Conservation (phyloP, 2,888 invertebrate genomes). For the Cryptops parisi region DNA sequence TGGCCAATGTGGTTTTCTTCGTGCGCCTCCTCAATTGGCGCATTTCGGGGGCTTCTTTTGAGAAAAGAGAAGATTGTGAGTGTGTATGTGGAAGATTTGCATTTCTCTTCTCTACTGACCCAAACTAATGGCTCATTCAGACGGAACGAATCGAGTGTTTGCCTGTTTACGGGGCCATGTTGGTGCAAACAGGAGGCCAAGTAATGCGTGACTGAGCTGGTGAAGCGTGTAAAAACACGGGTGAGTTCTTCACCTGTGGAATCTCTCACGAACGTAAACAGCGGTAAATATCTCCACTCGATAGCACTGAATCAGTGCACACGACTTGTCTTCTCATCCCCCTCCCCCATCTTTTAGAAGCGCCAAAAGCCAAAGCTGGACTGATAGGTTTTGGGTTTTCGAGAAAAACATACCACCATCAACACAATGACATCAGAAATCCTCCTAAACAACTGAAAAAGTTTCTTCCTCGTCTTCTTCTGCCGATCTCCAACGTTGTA, state of each 20-base stretch:
- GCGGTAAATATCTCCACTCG: not conserved
- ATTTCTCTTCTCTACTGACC: slow-evolving; percentile 5
- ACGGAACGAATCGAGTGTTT: slow-evolving; percentile 11
- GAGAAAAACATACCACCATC: too few relatives aligned
- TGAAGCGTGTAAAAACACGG: slow-evolving; percentile 7
- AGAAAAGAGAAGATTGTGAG: too few relatives aligned
- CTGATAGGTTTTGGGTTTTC: too few relatives aligned
- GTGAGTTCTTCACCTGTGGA: slow-evolving; percentile 6
- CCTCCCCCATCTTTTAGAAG: not conserved
- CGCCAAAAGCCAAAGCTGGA: too few relatives aligned
- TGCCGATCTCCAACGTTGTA: too few relatives aligned
- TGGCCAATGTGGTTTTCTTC: too few relatives aligned
- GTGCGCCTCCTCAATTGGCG: too few relatives aligned
- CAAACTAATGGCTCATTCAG: slow-evolving; percentile 3
- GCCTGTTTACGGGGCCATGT: not conserved
- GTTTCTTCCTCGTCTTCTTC: too few relatives aligned
- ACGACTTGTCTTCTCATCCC: not conserved
- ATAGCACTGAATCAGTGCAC: not conserved
- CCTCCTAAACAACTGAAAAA: too few relatives aligned
- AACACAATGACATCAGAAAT: too few relatives aligned
- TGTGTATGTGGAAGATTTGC: slow-evolving; percentile 6
- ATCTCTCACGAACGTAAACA: slow-evolving; percentile 1
- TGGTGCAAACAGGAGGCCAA: not conserved
- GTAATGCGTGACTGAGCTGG: not conserved
- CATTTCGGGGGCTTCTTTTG: too few relatives aligned